These are phyloP conservation scores for Alosa alosa DNA, from an alignment of 2,113 vertebrate species.

Conservation along the genomic window DNA sequence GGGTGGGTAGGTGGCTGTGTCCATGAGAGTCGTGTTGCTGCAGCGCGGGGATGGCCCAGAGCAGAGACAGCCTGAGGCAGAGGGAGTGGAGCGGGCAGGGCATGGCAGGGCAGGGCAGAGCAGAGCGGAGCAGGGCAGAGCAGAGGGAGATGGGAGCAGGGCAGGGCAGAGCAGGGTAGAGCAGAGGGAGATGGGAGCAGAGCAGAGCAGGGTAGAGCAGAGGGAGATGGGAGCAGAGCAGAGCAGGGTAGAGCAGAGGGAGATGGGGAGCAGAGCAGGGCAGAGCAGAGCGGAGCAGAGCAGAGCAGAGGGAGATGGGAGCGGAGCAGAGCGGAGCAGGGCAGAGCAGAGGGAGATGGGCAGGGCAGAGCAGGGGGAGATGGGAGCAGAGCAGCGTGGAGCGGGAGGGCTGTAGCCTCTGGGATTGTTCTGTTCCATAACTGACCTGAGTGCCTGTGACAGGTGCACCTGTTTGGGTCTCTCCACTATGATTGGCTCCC, in stretches of 20 bases:
- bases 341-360: not conserved
- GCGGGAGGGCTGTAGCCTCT: conserved; percentile 18
- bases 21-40: not conserved
- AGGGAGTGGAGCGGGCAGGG: not conserved
- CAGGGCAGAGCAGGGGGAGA: not conserved
- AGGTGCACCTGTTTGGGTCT: not conserved
- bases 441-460: conserved; percentile 9
- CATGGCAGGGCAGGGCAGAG: not conserved
- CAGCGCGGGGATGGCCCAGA: not conserved
- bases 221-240: too few relatives aligned
- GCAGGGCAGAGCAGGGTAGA: not conserved
- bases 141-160: not conserved
- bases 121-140: not conserved
- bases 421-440: not conserved
- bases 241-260: too few relatives aligned
- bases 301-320: not conserved
- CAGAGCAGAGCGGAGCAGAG: not conserved
- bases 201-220: not conserved
- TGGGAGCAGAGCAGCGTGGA: not conserved
- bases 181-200: too few relatives aligned
- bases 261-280: not conserved
- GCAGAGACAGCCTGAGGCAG: too few relatives aligned
- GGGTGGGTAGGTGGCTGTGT: not conserved
- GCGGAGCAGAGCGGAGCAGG: not conserved
- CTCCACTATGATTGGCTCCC: too few relatives aligned